Base-by-base conservation (phyloP, 2,797 vertebrate genomes). In the Amphiprion clarkii region DNA sequence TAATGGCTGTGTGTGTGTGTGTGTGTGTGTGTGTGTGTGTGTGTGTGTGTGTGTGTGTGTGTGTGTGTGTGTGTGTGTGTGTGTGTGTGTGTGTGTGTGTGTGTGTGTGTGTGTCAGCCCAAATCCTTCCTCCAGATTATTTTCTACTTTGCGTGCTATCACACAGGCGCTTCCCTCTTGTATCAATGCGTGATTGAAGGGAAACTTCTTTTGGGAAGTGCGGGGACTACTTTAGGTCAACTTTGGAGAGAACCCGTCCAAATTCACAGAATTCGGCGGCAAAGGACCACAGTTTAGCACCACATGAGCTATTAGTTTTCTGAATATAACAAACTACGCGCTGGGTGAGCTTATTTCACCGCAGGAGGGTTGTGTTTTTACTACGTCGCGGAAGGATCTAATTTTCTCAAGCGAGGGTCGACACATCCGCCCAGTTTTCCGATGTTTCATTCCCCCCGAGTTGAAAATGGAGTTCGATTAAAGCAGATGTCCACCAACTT, bases 401-500 rank as follows among this genome's bases (percentile, higher is more conserved):
- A 78, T 90, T 91, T 91, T 92, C 74, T 93, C 74, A 76, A 88
- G 91, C 83, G 88, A 93, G 92, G 93, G 93, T 91, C 93, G 86
- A 95, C 91, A 94, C 95, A 95, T 96, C 95, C 95, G 95, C 95
- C 93, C 94, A 95, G 95, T 96, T 95, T 96, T 95, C 94, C 95
- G 94, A 94, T 91, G 94, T 92, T 94, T 91, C 91, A 86, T 86
- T 82, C 90, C 84, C 87, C 85, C 89, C 83, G 89, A 94, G 90
- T 94, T 93, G 94, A 96, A 95, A 95, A 95, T 96, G 96, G 96
- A 96, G 95, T 96, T 95, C 88, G 93, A 90, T 90, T 90, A 94
- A 94, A 95, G 84, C 92, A 93, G 92, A 93, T 92, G 93, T 92
- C 87, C 86, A 81, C 27, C 85, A 94, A 95, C 92, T 95, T 94